phyloP scores from a whole-genome alignment of 2,888 invertebrate genomes.

The Rhynchonema sp. region DNA sequence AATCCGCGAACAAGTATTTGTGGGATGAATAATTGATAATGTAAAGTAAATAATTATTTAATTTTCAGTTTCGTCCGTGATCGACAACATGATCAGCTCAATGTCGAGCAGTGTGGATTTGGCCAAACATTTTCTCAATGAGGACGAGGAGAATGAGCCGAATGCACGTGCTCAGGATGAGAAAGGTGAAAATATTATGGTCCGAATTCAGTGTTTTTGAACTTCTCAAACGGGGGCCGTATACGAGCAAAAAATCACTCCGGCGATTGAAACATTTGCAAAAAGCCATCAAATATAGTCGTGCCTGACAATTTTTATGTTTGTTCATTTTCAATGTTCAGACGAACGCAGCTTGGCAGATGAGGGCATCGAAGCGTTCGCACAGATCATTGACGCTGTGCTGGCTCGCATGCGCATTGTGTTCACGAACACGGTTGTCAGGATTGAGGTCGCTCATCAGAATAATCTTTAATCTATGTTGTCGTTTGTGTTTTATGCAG shows the following conservation, averaged over 20 bases:
- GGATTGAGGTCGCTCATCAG: slow-evolving; percentile 28
- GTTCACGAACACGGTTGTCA: slow-evolving; percentile 26
- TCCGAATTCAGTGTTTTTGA: no score
- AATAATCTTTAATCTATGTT: no score
- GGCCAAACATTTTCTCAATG: slow-evolving; percentile 28
- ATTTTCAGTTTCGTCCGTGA: slow-evolving; percentile 15
- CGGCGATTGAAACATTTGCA: no score
- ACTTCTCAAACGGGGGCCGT: background rate
- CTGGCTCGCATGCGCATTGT: slow-evolving; percentile 29
- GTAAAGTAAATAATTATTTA: background rate
- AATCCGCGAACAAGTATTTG: no score
- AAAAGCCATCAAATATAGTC: no score
- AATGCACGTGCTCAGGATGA: no score
- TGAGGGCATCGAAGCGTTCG: slow-evolving; percentile 31
- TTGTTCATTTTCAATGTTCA: no score
- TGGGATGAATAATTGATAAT: no score
- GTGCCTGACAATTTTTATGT: no score
- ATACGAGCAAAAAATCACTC: no score
- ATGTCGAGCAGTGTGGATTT: slow-evolving; percentile 29
- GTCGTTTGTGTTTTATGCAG: no score
- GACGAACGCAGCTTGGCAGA: slow-evolving; percentile 7
- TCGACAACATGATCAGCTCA: slow-evolving; percentile 26
- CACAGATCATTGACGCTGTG: slow-evolving; percentile 33
- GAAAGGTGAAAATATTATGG: no score
- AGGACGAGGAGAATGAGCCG: slow-evolving; percentile 9